Base-by-base conservation (phyloP, 2,113 vertebrate species). In the Oceanodroma tethys region DNA sequence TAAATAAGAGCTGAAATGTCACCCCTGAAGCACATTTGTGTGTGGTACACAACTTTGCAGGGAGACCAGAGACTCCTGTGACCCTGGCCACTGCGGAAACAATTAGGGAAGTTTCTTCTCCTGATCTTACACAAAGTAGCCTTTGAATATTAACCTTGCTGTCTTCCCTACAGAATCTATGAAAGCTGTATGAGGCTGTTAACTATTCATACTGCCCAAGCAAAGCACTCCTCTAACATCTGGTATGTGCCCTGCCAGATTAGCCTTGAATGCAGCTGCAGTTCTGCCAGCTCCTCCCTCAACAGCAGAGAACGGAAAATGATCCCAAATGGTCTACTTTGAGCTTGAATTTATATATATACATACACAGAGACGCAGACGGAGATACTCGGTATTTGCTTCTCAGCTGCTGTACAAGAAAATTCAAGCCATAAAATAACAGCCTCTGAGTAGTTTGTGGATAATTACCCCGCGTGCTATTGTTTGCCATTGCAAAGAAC, bases 291-390 rank as follows among this genome's bases (percentile, higher is more conserved):
- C 62, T 91, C 96, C 96, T 98, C 96, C 97, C 97, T 96, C 98
- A 96, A 75, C 72, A 90, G 97, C 96, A 96, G 66, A 96, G 84
- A 96, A 97, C 10, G 83, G 97, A 98, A 98, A 97, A 92, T 34
- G 63, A 97, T 96, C 88, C 40, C 81, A 91, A 95, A 79, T 52
- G 43, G 70, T 47, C 84, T 88, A 38, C n/a, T 21, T 56, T 80
- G 94, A 95, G 91, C 71, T 90, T 65, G 53, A 85, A 81, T 93
- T 87, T 93, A 91, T 55, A 95, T 56, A 72, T 19, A 47, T 19
- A 72, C 22, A 40, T 6, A 48, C 1, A 75, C 1, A 55, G 10
- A 42, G 42, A 42, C 8, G 38, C 8, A 71, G 12, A 86, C 5
- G 14, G 34, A 72, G 11, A 79, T 53, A 87, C 18, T 12, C 38